Evolutionary conservation across 2,888 invertebrate species (phyloP), one percentile per base, ranked within the genome.

Genomic region (Pterostichus madidus): DNA sequence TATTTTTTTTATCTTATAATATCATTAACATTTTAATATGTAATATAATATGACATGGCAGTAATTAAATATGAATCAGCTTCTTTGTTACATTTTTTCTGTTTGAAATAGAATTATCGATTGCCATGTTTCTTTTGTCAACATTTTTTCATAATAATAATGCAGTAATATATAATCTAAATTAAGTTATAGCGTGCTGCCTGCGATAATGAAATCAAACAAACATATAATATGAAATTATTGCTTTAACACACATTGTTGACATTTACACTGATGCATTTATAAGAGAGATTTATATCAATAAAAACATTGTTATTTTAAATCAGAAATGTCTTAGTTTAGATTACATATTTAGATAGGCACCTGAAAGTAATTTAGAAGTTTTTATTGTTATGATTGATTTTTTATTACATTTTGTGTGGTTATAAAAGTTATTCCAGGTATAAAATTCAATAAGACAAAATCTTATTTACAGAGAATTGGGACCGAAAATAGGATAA

Each of bases 131-230:
- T 53, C 53, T 53, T 39, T 53, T 53, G 15, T 53, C 53, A 53
- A 53, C 6, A 7, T 17, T 15, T 15, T 6, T 15, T 53, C 53
- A 17, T 5, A 8, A 2, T 59, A 59, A 31, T 59, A 59, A 59
- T 11, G 24, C 11, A 24, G 17, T 17, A 53, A 15, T 15, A 10
- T 59, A 59, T 59, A 59, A 10, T 59, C 2, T 31, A 59, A 59
- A 59, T 59, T 59, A 59, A 17, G 31, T 10, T 59, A 24, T 59
- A 10, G 59, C 59, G 59, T 59, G 59, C 24, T 11, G 4, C n/a
- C 5, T 5, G 49, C 24, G n/a, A n/a, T 11, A 49, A 31, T 59
- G 24, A 10, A 24, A 4, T 59, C 17, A 4, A 24, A 8, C 6
- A 24, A 31, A 11, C 24, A 59, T 31, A 24, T 17, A 59, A 8